phyloP scores from a whole-genome alignment of 2,113 vertebrate species.

The Phalacrocorax aristotelis region DNA sequence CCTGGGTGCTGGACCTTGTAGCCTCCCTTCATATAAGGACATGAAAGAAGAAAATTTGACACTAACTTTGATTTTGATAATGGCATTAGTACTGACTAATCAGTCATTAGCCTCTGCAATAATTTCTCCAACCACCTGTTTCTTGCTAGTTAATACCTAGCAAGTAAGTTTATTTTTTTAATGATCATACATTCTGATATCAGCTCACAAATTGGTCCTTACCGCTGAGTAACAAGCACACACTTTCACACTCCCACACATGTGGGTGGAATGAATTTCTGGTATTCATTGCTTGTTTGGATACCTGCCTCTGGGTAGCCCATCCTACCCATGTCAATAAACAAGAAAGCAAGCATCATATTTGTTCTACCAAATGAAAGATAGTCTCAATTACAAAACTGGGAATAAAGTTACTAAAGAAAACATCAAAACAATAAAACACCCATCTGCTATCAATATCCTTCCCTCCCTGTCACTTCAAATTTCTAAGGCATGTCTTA shows the following conservation, averaged over 20 bases:
- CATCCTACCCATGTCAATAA: background rate
- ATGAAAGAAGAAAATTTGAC: accelerated
- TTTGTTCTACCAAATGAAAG: background rate
- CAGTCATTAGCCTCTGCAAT: background rate
- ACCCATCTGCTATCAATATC: background rate
- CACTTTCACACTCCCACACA: background rate
- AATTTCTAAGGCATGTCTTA: background rate
- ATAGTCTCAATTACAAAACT: background rate
- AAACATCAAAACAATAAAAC: background rate
- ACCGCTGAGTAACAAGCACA: background rate
- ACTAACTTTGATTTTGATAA: background rate
- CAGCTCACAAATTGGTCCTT: background rate
- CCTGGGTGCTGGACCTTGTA: background rate
- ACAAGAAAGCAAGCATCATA: background rate
- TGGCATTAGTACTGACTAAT: background rate
- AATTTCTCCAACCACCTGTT: background rate
- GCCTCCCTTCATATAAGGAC: background rate
- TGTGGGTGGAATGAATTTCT: background rate
- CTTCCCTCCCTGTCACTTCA: background rate
- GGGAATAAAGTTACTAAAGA: background rate
- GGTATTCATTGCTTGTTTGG: background rate
- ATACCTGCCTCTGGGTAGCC: background rate
- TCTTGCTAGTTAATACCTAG: background rate
- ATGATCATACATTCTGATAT: background rate
- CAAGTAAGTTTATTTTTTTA: background rate